Evolutionary conservation across 2,797 vertebrate species (phyloP).

Genomic region (Nasua narica): DNA sequence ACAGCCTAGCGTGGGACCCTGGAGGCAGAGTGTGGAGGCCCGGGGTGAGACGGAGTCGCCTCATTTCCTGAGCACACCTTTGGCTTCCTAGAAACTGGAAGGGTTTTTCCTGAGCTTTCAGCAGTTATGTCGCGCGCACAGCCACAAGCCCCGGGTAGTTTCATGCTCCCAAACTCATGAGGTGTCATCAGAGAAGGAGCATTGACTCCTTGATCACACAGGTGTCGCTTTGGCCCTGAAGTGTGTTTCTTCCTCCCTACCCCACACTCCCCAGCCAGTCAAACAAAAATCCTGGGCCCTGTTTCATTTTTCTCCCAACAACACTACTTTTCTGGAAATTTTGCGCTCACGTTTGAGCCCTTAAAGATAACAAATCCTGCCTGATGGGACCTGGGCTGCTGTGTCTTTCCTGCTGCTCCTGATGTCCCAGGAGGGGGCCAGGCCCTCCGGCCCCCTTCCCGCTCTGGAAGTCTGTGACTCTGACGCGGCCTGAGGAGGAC

Average conservation of each 20-base stretch:
- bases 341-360: neutral
- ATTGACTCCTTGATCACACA: neutral
- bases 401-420: neutral
- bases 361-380: neutral
- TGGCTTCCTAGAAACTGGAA: neutral
- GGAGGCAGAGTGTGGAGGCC: neutral
- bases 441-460: neutral
- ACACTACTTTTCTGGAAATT: neutral
- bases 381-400: neutral
- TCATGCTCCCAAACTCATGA: neutral
- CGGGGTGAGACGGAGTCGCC: accelerated
- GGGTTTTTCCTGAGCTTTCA: neutral
- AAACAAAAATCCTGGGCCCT: neutral
- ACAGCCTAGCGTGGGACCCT: neutral
- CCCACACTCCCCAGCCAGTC: neutral
- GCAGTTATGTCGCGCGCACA: accelerated
- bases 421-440: neutral
- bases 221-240: neutral
- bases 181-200: neutral
- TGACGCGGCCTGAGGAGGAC: neutral
- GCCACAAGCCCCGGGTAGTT: neutral
- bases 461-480: neutral
- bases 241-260: neutral
- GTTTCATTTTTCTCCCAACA: neutral
- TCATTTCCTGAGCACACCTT: neutral